A percentile compares a stretch with the other conserved stretches of the same genome.
Evolutionary conservation across 2,113 vertebrate species (phyloP).

Genomic region (Mastomys coucha): DNA sequence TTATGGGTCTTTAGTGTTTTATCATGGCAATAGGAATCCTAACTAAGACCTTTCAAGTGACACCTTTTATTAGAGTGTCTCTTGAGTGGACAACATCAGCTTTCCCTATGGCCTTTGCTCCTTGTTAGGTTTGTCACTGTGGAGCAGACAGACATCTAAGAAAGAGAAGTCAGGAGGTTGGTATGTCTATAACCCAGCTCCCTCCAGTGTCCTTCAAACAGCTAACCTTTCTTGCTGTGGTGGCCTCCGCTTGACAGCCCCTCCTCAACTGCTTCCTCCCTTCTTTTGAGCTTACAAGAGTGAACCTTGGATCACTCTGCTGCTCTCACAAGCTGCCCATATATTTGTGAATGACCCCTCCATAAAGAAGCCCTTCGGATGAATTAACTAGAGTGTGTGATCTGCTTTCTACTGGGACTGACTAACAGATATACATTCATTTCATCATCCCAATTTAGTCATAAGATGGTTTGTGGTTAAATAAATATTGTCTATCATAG

Average conservation of each 20-base stretch:
- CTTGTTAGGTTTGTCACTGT: constrained; percentile 3
- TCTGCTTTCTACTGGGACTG: neutral
- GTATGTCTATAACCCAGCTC: neutral
- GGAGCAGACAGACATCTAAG: neutral
- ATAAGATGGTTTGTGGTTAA: neutral
- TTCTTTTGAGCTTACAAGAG: neutral
- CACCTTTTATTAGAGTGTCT: neutral
- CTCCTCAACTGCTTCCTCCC: neutral
- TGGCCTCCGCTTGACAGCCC: neutral
- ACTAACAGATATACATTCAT: neutral
- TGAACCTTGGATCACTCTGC: neutral
- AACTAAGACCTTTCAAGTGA: neutral
- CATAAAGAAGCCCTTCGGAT: neutral
- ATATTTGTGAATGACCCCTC: neutral
- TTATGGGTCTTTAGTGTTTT: neutral
- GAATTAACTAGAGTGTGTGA: neutral
- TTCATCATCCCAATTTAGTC: neutral
- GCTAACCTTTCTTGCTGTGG: neutral
- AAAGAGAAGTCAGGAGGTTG: neutral
- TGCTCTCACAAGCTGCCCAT: neutral
- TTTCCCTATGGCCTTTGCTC: neutral
- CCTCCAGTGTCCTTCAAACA: neutral
- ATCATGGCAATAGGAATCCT: neutral
- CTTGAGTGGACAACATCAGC: neutral
- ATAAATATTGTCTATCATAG: neutral